These are phyloP conservation scores for Rotaria magnacalcarata DNA, from an alignment of 2,888 invertebrate genomes.

Conservation along the genomic window DNA sequence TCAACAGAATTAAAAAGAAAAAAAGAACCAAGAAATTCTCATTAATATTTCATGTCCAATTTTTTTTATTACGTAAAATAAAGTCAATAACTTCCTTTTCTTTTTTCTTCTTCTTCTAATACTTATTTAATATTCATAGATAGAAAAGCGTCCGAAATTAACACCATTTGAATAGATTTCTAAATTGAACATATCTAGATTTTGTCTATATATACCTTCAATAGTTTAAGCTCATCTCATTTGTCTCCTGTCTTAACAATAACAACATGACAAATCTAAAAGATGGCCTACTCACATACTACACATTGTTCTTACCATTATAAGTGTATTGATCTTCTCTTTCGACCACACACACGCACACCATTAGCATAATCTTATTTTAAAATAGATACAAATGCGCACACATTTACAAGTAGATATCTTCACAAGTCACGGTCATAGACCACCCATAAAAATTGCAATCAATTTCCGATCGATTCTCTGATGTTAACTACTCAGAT, in stretches of 20 bases:
- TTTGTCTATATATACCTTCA: background rate
- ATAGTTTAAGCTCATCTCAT: background rate
- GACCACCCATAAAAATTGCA: background rate
- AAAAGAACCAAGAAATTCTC: background rate
- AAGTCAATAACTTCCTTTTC: background rate
- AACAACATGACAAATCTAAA: background rate
- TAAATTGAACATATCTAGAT: background rate
- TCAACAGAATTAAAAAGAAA: background rate
- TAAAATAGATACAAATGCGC: background rate
- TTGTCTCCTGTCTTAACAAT: background rate
- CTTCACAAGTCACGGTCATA: background rate
- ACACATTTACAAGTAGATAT: background rate
- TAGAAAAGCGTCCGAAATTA: background rate
- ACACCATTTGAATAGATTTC: background rate
- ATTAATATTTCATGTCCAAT: no score
- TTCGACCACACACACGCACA: background rate
- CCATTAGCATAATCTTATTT: background rate
- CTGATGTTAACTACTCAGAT: background rate
- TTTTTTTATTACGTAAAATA: no score
- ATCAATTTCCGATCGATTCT: slow-evolving; percentile 22
- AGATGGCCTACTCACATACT: background rate
- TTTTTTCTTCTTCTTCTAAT: no score
- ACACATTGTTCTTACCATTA: background rate
- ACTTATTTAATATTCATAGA: background rate
- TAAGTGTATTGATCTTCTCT: background rate